Base-by-base conservation (phyloP, 2,888 invertebrate species). In the Apamea crenata region DNA sequence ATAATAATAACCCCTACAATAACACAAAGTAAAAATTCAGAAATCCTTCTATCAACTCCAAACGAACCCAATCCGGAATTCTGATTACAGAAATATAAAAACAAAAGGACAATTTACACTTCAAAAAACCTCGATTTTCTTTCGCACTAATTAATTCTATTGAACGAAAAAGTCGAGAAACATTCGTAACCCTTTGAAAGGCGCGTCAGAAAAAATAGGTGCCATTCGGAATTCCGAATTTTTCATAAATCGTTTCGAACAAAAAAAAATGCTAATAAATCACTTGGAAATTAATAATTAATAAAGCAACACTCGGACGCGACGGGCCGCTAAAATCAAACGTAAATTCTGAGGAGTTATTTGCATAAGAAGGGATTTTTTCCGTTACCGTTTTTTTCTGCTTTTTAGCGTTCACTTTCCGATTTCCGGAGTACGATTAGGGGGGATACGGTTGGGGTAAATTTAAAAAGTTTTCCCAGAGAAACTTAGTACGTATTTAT, bases 271-370 rank as follows among this genome's bases (percentile, higher is more conserved):
- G 92, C 91, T 94, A 94, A 96, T 96, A 96, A 96, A 96, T 97
- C 96, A 96, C 95, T 95, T 92, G 93, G 87, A 92, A 96, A 96
- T 97, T 96, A 96, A 96, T 96, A 96, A 96, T 96, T 95, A 95
- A 96, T 95, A 94, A 89, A 88, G 92, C 87, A 92, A 92, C 93
- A 91, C 91, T 88, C 89, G 90, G 92, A 90, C 84, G 94, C 93
- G 95, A 94, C 94, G 93, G 94, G 81, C 88, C 90, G 93, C 91
- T 92, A 91, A 92, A 95, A 95, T 96, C 96, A 94, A 95, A 95
- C 94, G 94, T 94, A 94, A 95, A 94, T 94, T 93, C 92, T 91
- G 92, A 93, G 87, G 78, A 94, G 90, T 87, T 92, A 95, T 96
- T 96, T 95, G 95, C 96, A 95, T 95, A 95, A 95, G 95, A 93